Percentiles rank a stretch among this genome's conserved stretches.
Conservation (phyloP, 30 jellyfish, hydroid and myxozoan genomes). For the Chrysaora quinquecirrha region DNA sequence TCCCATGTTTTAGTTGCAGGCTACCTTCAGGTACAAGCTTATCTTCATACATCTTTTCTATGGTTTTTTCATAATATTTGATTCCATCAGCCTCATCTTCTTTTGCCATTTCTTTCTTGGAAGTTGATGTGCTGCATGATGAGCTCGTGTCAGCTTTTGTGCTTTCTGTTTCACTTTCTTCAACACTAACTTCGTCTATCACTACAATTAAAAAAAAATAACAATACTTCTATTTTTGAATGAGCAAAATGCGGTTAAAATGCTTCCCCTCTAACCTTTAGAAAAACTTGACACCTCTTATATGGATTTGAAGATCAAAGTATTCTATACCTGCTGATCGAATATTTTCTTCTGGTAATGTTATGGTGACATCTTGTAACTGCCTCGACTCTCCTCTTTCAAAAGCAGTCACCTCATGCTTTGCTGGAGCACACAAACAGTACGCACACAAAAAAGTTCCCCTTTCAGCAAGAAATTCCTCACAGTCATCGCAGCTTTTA, state of each 20-base stretch:
- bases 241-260: too few species aligned
- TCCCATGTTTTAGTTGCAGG: background rate
- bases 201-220: background rate
- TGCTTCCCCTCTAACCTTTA: too few species aligned
- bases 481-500: slow-evolving; percentile 13
- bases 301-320: background rate
- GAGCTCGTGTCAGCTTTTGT: background rate
- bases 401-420: background rate
- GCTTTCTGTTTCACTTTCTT: background rate
- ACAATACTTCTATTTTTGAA: background rate
- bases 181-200: background rate
- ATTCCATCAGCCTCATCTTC: background rate
- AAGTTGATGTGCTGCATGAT: too few species aligned
- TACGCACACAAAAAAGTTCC: slow-evolving; percentile 33
- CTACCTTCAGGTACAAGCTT: background rate
- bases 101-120: too few species aligned
- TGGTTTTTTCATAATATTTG: background rate
- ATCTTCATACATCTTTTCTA: background rate
- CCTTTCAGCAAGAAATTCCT: slow-evolving; percentile 12
- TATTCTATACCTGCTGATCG: background rate
- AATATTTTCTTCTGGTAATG: background rate
- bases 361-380: background rate
- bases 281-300: too few species aligned
- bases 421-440: slow-evolving; percentile 28
- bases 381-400: background rate